These are phyloP conservation scores for Phania funesta DNA, from an alignment of 2,888 invertebrate genomes.

Conservation along the genomic window DNA sequence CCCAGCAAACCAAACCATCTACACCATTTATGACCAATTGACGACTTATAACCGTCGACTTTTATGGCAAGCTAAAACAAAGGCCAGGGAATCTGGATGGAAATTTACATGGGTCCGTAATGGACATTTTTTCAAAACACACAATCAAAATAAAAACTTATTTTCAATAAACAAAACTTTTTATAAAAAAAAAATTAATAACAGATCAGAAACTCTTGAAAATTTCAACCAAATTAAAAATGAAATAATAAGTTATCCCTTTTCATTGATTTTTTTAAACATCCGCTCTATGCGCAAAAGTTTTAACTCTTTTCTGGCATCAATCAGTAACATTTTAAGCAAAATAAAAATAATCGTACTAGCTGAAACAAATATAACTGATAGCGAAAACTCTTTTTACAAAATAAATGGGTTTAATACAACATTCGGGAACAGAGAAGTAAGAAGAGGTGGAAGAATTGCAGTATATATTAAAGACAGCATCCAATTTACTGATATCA, in stretches of 20 bases:
- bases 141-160: neutral
- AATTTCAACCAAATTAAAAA: neutral
- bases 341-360: neutral
- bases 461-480: neutral
- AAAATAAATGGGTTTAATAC: neutral
- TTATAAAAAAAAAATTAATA: neutral
- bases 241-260: neutral
- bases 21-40: neutral
- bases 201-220: neutral
- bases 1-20: neutral
- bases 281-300: neutral
- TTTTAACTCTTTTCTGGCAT: neutral
- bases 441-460: neutral
- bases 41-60: neutral
- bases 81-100: slow-evolving; percentile 3
- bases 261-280: neutral
- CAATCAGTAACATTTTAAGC: neutral
- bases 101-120: slow-evolving; percentile 16
- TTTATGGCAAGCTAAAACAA: neutral
- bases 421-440: neutral
- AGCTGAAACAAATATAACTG: slow-evolving; percentile 8
- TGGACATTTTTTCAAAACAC: neutral
- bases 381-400: neutral
- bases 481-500: neutral
- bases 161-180: neutral